Evolutionary conservation across 2,113 vertebrate genomes (phyloP), one percentile per base, ranked within the genome.

Genomic region (Lamprotornis superbus): DNA sequence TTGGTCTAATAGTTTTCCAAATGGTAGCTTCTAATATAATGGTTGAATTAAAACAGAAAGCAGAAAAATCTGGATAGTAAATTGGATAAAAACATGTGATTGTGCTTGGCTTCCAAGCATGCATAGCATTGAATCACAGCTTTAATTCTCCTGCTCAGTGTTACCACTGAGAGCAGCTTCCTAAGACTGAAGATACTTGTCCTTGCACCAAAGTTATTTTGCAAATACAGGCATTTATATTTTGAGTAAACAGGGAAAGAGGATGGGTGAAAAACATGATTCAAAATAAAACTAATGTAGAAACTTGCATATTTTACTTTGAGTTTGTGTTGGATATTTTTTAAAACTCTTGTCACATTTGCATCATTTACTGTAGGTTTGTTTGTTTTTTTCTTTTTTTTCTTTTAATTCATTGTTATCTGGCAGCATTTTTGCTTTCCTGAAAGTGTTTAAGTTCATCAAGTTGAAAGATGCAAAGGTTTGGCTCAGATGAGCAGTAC

Each of bases 81-180:
- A 75, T 82, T 87, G 61, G 53, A 30, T 94, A 60, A 82, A 94
- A 83, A 39, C 78, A 69, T 87, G 67, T 91, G 93, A 95, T 63
- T 65, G 6, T 53, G 28, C 23, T 93, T 93, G 63, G 55, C 79
- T 69, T 95, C 42, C 70, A 94, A 79, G 57, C n/a, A 22, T 82
- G 69, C 37, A 40, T 27, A 82, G 40, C 46, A 19, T 2, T 87
- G 49, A 74, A 65, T 83, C 2, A 0, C 53, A 83, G 37, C 57
- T 82, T 75, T 61, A 64, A 33, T 65, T 78, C 19, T 92, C 7
- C 49, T 61, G 44, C 46, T 92, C 8, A 3, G 37, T 49, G 12
- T 73, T 80, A 85, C 49, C 61, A 60, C 42, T 67, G 57, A 73
- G 18, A 53, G 25, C 31, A 91, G 28, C 24, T 94, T 81, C 79